Evolutionary conservation across 1,140 invertebrate species (phyloP), one percentile per base, ranked within the genome.

Genomic region (Drosophila auraria): DNA sequence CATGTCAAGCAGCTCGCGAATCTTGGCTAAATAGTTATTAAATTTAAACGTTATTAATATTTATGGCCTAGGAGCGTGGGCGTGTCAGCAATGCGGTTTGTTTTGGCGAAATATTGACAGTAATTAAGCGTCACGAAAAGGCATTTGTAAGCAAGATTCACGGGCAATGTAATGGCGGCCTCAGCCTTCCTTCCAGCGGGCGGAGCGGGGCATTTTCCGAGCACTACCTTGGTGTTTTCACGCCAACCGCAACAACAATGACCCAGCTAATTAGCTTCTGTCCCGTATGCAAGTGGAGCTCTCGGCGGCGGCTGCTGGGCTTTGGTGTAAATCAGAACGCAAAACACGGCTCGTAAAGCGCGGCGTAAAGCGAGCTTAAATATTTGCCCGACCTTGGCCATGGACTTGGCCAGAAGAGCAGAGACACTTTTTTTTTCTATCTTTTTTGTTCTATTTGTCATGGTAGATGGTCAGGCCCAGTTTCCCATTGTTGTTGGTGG

Each of bases 241-340:
- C 78, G 78, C 83, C 64, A 84, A 84, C 54, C 33, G 56, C 68
- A 60, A 69, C 60, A 86, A 82, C 73, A 86, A 84, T 74, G 68
- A 80, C 54, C 73, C 60, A 63, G 65, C 65, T 82, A 86, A 89
- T 89, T 89, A 90, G 82, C 74, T 81, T 70, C 59, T 73, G 36
- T 49, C 45, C 15, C 27, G 38, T 33, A 44, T 75, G 30, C 51
- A 71, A 66, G 30, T 66, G 61, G 54, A 51, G 63, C 54, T 79
- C 44, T 15, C 47, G 53, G 14, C 38, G 60, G 14, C 47, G 47
- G 25, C 47, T 17, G 5, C 50, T 12, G 14, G 33, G 7, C 15
- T 38, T 27, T 61, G 47, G 38, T 54, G 66, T 25, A 66, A 75
- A 79, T 71, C 60, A 63, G 23, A 68, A 30, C 40, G 23, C 47